Conservation (phyloP, 2,888 invertebrate species). For the Platycheirus albimanus region DNA sequence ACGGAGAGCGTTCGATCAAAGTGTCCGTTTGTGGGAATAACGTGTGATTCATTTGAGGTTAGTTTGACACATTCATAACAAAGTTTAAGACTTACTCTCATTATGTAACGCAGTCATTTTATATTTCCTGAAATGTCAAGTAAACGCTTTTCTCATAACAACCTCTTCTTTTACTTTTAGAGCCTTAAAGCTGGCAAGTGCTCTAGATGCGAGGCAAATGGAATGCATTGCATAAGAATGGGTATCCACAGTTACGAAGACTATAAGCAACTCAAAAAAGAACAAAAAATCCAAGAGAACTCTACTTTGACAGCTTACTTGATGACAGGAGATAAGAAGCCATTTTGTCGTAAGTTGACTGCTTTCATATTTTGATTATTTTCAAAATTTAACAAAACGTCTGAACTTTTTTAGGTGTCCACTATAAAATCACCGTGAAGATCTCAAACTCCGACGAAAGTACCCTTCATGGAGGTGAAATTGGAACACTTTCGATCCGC, state of each 20-base stretch:
- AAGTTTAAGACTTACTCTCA: too few relatives aligned
- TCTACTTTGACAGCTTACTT: conserved; percentile 87
- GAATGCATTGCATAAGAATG: conserved; percentile 88
- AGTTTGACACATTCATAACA: conserved; percentile 75
- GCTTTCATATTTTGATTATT: not conserved
- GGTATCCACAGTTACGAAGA: conserved; percentile 86
- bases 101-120: too few relatives aligned
- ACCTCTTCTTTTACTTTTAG: conserved; percentile 81
- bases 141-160: too few relatives aligned
- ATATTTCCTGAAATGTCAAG: too few relatives aligned
- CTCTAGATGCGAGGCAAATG: conserved; percentile 86
- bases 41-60: conserved; percentile 91
- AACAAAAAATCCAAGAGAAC: conserved; percentile 83
- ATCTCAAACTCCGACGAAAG: conserved; percentile 90
- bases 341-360: conserved; percentile 89
- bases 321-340: conserved; percentile 87
- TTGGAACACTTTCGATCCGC: conserved; percentile 88
- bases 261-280: conserved; percentile 83
- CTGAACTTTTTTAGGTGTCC: conserved; percentile 84
- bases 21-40: conserved; percentile 91
- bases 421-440: conserved; percentile 89
- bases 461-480: conserved; percentile 89
- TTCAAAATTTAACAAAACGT: conserved; percentile 81
- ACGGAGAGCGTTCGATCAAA: conserved; percentile 90
- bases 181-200: conserved; percentile 88